Conservation (phyloP, 1,140 invertebrate genomes). For the Anthonomus grandis region DNA sequence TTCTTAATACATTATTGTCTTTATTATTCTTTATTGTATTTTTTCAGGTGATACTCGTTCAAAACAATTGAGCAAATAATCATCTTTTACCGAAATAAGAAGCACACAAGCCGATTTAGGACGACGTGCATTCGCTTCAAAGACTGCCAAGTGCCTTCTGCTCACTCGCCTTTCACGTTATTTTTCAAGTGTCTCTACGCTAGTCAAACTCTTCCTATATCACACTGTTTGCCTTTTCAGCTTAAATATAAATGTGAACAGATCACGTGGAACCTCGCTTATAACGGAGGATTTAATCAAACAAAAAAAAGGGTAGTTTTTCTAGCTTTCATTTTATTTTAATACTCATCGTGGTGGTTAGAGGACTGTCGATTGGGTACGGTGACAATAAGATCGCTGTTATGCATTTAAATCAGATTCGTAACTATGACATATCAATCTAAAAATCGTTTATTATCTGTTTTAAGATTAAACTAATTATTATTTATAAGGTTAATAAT, state of each 20-base stretch:
- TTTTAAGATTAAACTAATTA: background rate
- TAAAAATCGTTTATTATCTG: background rate
- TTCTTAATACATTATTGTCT: background rate
- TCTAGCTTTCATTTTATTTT: background rate
- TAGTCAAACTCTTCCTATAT: conserved; percentile 3
- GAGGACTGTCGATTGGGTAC: no score
- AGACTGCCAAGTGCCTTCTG: conserved; percentile 14
- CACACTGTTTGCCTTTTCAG: background rate
- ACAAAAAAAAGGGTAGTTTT: no score
- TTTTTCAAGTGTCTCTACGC: conserved; percentile 12
- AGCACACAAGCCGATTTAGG: background rate
- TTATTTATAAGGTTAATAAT: background rate
- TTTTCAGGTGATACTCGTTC: conserved; percentile 7
- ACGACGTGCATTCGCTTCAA: conserved; percentile 8
- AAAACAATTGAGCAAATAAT: background rate
- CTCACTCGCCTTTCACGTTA: conserved; percentile 6
- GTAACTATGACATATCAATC: background rate
- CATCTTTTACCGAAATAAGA: background rate
- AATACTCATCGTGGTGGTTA: background rate
- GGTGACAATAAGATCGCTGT: background rate
- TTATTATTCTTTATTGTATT: background rate
- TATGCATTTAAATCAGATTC: background rate
- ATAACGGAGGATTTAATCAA: no score
- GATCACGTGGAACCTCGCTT: no score
- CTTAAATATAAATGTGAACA: no score